Percentiles rank a stretch among this genome's conserved stretches.
Conservation (phyloP, 2,113 vertebrate species). For the Engystomops pustulosus region DNA sequence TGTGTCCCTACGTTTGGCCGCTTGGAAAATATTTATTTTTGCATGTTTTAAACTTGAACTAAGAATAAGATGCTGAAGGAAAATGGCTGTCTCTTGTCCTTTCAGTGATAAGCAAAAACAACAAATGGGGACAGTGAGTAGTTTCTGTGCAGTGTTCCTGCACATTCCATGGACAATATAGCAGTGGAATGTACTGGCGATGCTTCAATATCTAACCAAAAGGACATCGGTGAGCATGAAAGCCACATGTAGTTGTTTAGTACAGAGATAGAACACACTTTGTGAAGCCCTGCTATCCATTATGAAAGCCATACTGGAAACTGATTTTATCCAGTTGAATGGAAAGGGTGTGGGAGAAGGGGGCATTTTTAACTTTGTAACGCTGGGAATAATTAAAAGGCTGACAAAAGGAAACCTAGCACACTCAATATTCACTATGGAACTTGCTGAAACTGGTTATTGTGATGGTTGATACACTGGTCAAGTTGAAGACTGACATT, state of each 20-base stretch:
- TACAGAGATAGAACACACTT: not conserved
- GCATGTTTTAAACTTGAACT: not conserved
- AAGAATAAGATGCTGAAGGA: not conserved
- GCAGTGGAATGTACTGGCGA: conserved; percentile 2
- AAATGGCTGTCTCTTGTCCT: not conserved
- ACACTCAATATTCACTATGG: too few species aligned
- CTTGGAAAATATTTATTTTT: not conserved
- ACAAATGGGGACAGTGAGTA: not conserved
- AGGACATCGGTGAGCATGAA: not conserved
- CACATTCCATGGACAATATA: not conserved
- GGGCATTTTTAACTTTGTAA: too few species aligned
- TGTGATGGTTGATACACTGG: too few species aligned
- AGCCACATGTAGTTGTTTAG: not conserved
- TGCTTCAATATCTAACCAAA: not conserved
- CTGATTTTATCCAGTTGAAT: not conserved
- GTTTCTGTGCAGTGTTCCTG: not conserved
- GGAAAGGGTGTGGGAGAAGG: too few species aligned
- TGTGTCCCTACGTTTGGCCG: not conserved
- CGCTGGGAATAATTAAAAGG: too few species aligned
- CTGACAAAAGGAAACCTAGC: too few species aligned
- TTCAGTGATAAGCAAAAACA: not conserved
- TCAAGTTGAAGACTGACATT: too few species aligned
- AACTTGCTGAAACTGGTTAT: too few species aligned
- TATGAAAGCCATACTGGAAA: not conserved
- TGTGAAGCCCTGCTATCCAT: not conserved